Evolutionary conservation across 2,113 vertebrate species (phyloP).

Genomic region (Chaetura pelagica): DNA sequence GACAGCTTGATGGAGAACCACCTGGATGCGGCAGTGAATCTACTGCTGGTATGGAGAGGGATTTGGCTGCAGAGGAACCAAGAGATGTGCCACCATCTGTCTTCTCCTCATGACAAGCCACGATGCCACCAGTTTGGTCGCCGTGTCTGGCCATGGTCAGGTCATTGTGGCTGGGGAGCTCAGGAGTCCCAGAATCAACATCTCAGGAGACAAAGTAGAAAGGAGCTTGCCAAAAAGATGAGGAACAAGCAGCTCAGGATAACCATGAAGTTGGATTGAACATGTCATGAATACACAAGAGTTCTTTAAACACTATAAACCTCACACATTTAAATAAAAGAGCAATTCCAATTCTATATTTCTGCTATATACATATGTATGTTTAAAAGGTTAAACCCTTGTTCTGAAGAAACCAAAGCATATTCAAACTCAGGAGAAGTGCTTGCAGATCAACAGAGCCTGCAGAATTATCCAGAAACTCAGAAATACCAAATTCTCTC

Average conservation of each 20-base stretch:
- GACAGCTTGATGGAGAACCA: neutral
- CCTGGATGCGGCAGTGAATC: neutral
- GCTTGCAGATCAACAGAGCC: neutral
- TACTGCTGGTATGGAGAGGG: neutral
- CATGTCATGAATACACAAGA: neutral
- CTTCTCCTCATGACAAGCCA: neutral
- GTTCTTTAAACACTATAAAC: neutral
- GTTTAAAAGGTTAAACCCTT: neutral
- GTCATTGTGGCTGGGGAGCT: neutral
- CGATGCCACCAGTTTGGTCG: neutral
- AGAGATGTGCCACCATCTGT: neutral
- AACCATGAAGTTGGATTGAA: neutral
- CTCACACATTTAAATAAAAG: neutral
- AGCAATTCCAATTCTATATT: neutral
- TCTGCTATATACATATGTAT: too few relatives aligned
- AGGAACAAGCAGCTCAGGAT: neutral
- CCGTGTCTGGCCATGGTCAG: too few relatives aligned
- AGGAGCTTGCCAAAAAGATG: neutral
- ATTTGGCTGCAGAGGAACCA: neutral
- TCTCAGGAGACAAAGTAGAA: neutral
- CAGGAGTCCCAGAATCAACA: fast-evolving
- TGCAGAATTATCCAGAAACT: neutral
- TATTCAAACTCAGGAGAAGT: neutral
- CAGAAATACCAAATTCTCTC: neutral
- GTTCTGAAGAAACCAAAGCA: neutral